A percentile compares a stretch with the other conserved stretches of the same genome.
Conservation (phyloP, 2,888 invertebrate genomes). For the Slavum lentiscoides region DNA sequence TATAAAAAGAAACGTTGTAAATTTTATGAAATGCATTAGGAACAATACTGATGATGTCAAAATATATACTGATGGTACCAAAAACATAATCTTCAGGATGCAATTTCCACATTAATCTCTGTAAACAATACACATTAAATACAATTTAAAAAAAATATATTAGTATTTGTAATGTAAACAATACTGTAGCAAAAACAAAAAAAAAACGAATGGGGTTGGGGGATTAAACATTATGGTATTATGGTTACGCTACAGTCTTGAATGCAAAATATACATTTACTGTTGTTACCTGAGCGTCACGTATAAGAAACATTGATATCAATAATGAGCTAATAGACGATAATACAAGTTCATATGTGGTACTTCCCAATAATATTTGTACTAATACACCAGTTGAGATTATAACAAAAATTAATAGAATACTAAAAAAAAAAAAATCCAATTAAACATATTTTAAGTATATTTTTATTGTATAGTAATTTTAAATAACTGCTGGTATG, state of each 20-base stretch:
- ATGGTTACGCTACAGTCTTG: too few relatives aligned
- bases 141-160: not conserved
- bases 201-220: too few relatives aligned
- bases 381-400: slow-evolving; percentile 14
- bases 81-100: slow-evolving; percentile 44
- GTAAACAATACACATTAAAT: not conserved
- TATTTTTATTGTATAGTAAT: not conserved
- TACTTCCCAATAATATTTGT: slow-evolving; percentile 45
- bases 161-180: too few relatives aligned
- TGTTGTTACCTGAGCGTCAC: slow-evolving; percentile 29
- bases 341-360: slow-evolving; percentile 21
- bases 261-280: not conserved
- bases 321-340: slow-evolving; percentile 29
- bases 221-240: too few relatives aligned
- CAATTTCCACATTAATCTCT: slow-evolving; percentile 46
- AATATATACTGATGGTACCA: slow-evolving; percentile 44
- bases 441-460: not conserved
- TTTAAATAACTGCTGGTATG: not conserved
- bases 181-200: too few relatives aligned
- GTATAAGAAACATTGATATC: slow-evolving; percentile 39
- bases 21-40: slow-evolving; percentile 33
- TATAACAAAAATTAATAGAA: slow-evolving; percentile 28
- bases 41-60: slow-evolving; percentile 37
- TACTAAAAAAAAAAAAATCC: slow-evolving; percentile 6
- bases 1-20: not conserved